phyloP scores from a whole-genome alignment of 2,113 vertebrate species.

The Vidua macroura region DNA sequence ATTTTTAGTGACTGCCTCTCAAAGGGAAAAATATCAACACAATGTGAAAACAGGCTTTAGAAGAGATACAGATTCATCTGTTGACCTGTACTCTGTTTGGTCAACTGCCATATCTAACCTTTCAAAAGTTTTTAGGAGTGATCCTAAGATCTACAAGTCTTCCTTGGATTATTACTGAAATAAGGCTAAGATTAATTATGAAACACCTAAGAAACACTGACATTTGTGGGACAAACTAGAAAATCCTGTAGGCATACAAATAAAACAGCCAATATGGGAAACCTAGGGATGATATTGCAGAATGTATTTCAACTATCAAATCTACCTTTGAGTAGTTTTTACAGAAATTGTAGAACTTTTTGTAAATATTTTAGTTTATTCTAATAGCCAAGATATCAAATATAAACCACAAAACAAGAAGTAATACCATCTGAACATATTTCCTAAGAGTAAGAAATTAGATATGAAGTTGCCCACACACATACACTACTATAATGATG shows the following conservation, averaged over 20 bases:
- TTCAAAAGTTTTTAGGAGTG: neutral
- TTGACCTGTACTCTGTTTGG: neutral
- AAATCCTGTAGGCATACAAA: neutral
- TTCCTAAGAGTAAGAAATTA: neutral
- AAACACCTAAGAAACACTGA: neutral
- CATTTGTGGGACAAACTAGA: neutral
- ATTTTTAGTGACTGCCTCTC: neutral
- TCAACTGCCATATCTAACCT: neutral
- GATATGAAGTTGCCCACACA: neutral
- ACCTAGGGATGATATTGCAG: neutral
- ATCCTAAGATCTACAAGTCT: neutral
- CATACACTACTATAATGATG: neutral
- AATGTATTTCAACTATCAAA: neutral
- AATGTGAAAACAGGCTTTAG: neutral
- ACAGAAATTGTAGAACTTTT: neutral
- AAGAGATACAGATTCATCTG: neutral
- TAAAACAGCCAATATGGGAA: neutral
- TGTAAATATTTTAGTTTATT: neutral
- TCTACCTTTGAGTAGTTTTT: neutral
- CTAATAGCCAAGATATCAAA: neutral
- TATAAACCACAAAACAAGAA: neutral
- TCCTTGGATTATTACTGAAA: neutral
- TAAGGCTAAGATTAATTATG: neutral
- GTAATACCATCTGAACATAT: neutral
- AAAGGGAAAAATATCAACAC: fast-evolving